Conservation (phyloP, 2,797 vertebrate genomes). For the Chaetophractus vellerosus region DNA sequence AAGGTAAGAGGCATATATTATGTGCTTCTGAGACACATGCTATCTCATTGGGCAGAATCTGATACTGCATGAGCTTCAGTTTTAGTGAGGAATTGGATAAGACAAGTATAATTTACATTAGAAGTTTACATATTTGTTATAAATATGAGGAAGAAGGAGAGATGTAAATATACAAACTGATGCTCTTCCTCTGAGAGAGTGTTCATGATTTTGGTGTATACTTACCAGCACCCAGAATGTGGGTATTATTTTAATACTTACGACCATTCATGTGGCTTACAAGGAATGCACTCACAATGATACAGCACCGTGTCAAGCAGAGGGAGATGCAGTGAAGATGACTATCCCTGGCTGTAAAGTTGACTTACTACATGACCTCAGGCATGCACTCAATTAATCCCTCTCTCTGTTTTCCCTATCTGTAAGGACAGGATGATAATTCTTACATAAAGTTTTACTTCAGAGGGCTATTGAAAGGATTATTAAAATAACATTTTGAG, state of each 20-base stretch:
- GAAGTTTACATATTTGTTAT: slow-evolving; percentile 35
- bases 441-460: slow-evolving; percentile 62
- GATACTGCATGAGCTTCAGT: neutral
- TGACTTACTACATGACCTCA: neutral
- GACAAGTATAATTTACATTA: neutral
- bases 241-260: neutral
- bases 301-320: neutral
- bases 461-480: slow-evolving; percentile 12
- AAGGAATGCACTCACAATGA: neutral
- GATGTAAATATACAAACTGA: neutral
- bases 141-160: neutral
- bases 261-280: neutral
- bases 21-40: neutral
- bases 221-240: neutral
- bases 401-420: slow-evolving; percentile 60
- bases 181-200: neutral
- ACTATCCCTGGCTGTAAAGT: neutral
- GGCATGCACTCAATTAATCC: slow-evolving; percentile 46
- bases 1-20: slow-evolving; percentile 5
- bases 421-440: slow-evolving; percentile 50
- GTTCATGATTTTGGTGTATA: neutral
- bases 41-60: neutral
- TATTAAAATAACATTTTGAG: slow-evolving; percentile 70
- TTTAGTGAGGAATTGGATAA: slow-evolving; percentile 16
- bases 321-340: neutral